Evolutionary conservation across 2,888 invertebrate genomes (phyloP).

Genomic region (Acleris cristana): DNA sequence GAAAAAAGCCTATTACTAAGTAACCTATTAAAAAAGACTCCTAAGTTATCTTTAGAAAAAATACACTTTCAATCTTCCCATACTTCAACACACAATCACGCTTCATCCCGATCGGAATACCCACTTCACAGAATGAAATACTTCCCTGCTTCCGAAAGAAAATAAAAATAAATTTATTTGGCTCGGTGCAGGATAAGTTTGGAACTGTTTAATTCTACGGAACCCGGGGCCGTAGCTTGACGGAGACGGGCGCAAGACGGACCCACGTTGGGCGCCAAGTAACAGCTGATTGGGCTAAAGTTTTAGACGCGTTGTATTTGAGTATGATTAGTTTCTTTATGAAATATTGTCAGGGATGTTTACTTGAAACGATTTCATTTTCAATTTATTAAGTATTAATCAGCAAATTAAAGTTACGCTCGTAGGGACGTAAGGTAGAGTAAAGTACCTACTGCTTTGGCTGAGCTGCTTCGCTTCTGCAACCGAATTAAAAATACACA

Average conservation of each 20-base stretch:
- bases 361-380: no score
- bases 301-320: conserved; percentile 1
- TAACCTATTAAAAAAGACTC: no score
- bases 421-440: no score
- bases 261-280: conserved; percentile 49
- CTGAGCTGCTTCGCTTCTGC: no score
- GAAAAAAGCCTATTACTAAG: no score
- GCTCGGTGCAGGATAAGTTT: conserved; percentile 56
- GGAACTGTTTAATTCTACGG: conserved; percentile 55
- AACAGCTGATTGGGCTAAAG: conserved; percentile 17
- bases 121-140: conserved; percentile 65
- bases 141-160: conserved; percentile 60
- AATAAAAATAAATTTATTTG: conserved; percentile 52
- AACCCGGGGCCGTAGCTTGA: conserved; percentile 27
- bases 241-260: conserved; percentile 25
- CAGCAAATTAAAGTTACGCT: no score
- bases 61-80: neutral
- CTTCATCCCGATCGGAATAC: conserved; percentile 13
- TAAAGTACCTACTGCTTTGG: no score
- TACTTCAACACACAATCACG: neutral
- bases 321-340: no score
- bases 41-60: neutral
- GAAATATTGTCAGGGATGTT: no score
- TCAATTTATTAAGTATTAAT: no score
- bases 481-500: no score